phyloP scores from a whole-genome alignment of 1,140 invertebrate genomes.

The Hycleus cichorii region DNA sequence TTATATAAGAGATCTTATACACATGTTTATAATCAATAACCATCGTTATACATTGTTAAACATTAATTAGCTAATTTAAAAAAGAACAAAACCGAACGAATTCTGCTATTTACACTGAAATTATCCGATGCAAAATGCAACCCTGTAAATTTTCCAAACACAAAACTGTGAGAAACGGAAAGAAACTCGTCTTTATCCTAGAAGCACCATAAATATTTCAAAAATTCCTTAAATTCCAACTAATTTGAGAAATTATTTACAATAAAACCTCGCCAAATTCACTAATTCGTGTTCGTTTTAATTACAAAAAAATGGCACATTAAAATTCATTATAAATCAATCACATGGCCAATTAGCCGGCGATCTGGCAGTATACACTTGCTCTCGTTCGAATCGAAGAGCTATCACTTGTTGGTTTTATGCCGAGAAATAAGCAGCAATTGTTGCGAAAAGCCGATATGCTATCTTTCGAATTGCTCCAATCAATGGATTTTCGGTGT shows the following conservation, averaged over 20 bases:
- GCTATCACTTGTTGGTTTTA: background rate
- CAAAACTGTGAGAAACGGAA: conserved; percentile 21
- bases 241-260: conserved; percentile 8
- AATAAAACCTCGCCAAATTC: conserved; percentile 1
- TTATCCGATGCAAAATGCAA: conserved; percentile 24
- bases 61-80: no score
- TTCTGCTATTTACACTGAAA: background rate
- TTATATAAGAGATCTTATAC: no score
- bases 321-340: no score
- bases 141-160: conserved; percentile 25
- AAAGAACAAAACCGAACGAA: no score
- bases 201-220: conserved; percentile 37
- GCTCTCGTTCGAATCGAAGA: background rate
- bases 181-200: conserved; percentile 25
- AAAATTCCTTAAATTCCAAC: conserved; percentile 28
- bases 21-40: no score
- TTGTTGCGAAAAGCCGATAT: conserved; percentile 4
- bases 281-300: background rate
- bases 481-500: conserved; percentile 39
- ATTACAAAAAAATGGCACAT: no score
- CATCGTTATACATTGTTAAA: no score
- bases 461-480: conserved; percentile 7
- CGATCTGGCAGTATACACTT: no score
- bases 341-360: no score
- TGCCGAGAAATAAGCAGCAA: background rate